Evolutionary conservation across 2,888 invertebrate genomes (phyloP).

Genomic region (Sympetrum striolatum): DNA sequence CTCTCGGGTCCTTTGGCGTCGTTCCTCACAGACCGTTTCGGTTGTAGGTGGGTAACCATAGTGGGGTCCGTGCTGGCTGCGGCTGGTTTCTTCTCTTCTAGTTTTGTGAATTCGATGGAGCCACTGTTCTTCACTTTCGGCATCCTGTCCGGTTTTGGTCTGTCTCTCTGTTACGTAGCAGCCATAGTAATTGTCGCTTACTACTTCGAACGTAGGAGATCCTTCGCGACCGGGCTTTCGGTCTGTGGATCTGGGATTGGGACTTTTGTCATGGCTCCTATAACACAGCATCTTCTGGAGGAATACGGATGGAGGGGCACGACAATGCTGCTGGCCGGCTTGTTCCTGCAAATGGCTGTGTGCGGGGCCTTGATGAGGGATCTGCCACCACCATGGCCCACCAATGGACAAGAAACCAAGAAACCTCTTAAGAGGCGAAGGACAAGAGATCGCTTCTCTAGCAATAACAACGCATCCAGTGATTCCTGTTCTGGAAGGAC

Average conservation of each 20-base stretch:
- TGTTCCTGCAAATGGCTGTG: conserved; percentile 82
- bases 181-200: conserved; percentile 91
- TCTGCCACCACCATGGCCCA: conserved; percentile 62
- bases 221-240: conserved; percentile 84
- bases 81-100: conserved; percentile 79
- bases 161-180: conserved; percentile 86
- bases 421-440: not conserved
- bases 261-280: conserved; percentile 85
- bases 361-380: conserved; percentile 88
- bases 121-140: conserved; percentile 86
- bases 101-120: conserved; percentile 74
- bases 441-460: not conserved
- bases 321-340: conserved; percentile 79
- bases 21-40: conserved; percentile 83
- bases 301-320: conserved; percentile 85
- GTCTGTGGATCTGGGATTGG: conserved; percentile 91
- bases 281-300: conserved; percentile 73
- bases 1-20: conserved; percentile 84
- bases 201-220: conserved; percentile 89
- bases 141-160: conserved; percentile 80
- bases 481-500: conserved; percentile 61
- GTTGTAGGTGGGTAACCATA: conserved; percentile 67
- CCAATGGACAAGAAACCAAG: not conserved
- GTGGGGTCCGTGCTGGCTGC: conserved; percentile 58
- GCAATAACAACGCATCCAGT: conserved; percentile 29